These are phyloP conservation scores for Danio tinwini DNA, from an alignment of 2,797 vertebrate species.

Conservation along the genomic window DNA sequence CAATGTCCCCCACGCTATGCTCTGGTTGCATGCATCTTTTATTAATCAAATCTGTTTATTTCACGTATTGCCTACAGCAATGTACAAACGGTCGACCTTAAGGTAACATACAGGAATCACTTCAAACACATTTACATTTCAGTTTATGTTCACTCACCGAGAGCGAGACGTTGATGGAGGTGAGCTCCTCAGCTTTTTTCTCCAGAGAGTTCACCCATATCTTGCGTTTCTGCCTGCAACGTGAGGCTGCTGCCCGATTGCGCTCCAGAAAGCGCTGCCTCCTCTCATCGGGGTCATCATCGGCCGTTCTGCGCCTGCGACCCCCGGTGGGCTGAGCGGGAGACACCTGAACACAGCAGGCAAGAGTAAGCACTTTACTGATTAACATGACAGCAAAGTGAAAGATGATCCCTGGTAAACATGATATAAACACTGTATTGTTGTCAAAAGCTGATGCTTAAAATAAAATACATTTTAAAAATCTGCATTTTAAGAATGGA, in stretches of 20 bases:
- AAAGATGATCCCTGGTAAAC: slow-evolving; percentile 8
- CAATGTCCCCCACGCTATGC: not conserved
- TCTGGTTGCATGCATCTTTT: not conserved
- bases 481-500: no score
- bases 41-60: not conserved
- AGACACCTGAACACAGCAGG: slow-evolving; percentile 82
- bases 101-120: not conserved
- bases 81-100: not conserved
- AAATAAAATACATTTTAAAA: no score
- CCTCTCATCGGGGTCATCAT: slow-evolving; percentile 95
- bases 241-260: slow-evolving; percentile 93
- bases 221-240: slow-evolving; percentile 96
- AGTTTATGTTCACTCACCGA: slow-evolving; percentile 81
- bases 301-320: slow-evolving; percentile 85
- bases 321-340: slow-evolving; percentile 96
- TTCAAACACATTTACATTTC: not conserved
- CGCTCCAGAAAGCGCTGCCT: slow-evolving; percentile 95
- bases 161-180: slow-evolving; percentile 91
- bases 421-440: no score
- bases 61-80: not conserved
- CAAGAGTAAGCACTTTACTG: slow-evolving; percentile 1
- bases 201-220: slow-evolving; percentile 94
- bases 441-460: no score
- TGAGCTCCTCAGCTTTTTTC: slow-evolving; percentile 97
- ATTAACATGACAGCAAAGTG: not conserved